Percentiles rank a stretch among this genome's conserved stretches.
Conservation (phyloP, 1,140 invertebrate species). For the Bombus breviceps region DNA sequence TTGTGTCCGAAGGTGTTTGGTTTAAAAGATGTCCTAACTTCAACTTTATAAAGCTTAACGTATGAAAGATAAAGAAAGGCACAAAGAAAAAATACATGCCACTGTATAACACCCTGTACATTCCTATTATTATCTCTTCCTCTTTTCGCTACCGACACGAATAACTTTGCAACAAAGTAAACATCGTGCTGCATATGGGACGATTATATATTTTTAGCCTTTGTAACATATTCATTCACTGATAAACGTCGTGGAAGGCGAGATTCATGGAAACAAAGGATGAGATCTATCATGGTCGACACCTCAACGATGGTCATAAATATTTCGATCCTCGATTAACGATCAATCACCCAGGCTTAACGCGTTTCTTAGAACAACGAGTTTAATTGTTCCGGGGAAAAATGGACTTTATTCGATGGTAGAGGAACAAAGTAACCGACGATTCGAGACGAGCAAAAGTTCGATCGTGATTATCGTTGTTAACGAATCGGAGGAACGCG, state of each 20-base stretch:
- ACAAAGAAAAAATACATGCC: too few species aligned
- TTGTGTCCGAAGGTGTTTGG: too few species aligned
- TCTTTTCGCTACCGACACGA: background rate
- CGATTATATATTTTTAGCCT: background rate
- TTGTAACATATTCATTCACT: background rate
- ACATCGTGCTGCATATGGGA: background rate
- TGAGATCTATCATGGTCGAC: background rate
- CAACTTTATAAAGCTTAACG: too few species aligned
- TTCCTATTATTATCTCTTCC: background rate
- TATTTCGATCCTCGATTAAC: background rate
- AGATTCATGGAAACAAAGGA: background rate
- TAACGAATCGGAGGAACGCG: background rate
- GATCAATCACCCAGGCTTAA: conserved; percentile 11
- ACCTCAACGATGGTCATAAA: background rate
- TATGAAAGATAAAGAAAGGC: too few species aligned
- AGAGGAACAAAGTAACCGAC: conserved; percentile 3
- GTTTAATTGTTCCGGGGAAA: background rate
- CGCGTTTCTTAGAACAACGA: background rate
- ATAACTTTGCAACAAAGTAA: background rate
- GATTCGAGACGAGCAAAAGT: background rate
- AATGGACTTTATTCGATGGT: background rate
- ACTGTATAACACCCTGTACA: background rate
- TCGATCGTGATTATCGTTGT: background rate
- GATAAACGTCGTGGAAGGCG: background rate
- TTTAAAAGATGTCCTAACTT: too few species aligned